Base-by-base conservation (phyloP, 2,888 invertebrate species). In the Cheilosia scutellata region DNA sequence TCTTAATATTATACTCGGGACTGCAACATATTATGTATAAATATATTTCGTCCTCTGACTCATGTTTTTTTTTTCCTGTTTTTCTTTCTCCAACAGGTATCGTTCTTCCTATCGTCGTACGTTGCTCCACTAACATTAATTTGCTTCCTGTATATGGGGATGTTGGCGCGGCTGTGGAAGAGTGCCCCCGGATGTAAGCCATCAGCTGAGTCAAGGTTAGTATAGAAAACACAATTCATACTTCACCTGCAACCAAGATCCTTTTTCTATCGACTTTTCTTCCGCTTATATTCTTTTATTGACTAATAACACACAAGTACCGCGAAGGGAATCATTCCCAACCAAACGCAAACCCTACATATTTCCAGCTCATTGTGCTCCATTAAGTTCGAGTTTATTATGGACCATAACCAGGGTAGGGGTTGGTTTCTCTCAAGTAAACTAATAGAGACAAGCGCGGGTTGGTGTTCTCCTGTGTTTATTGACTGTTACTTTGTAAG, bases 41-140 rank as follows among this genome's bases (percentile, higher is more conserved):
- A n/a, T n/a, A n/a, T n/a, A n/a, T n/a, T 33, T 33, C n/a, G 2
- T 5, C 31, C 11, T 9, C 1, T 4, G n/a, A 33, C n/a, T 7
- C 4, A 6, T 9, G n/a, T 62, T 27, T 27, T 60, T 11, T 31
- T 31, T 31, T 6, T 31, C 11, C 55, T 62, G 9, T 51, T 63
- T 60, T 7, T 20, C 55, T 33, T 66, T 20, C n/a, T 88, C 66
- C 88, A 89, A 90, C 95, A 97, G 93, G 94, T 97, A 92, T 95
- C 95, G 9, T 98, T 98, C 93, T 97, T 98, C 91, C 93, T 96
- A 87, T 96, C 97, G 79, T 97, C 97, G 68, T 98, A 97, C 93
- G 95, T 97, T 88, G 94, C 98, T 87, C 98, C 98, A 1, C 93
- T 98, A 92, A 95, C 96, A 63, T 93, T 98, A 89, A 98, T 98